Conservation (phyloP, 2,113 vertebrate genomes). For the Oreochromis niloticus region DNA sequence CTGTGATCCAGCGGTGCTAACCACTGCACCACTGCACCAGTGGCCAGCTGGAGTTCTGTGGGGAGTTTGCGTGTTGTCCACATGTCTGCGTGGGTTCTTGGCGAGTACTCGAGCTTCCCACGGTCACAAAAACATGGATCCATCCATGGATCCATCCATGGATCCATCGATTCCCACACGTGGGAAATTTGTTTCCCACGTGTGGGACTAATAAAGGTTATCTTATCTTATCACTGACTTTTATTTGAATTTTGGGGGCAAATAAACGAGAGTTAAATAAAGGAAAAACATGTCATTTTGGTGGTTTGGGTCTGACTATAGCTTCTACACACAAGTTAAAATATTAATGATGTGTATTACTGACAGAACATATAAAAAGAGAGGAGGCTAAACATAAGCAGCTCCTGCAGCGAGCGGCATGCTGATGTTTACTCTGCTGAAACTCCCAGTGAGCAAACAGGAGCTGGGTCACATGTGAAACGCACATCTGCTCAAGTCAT, state of each 20-base stretch:
- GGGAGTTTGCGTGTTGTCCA: not conserved
- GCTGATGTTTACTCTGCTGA: not conserved
- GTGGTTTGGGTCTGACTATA: not conserved
- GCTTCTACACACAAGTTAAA: not conserved
- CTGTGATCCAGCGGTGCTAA: not conserved
- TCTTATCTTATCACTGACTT: fast-evolving
- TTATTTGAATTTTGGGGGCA: not conserved
- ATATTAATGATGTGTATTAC: not conserved
- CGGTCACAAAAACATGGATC: fast-evolving
- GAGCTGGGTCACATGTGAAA: not conserved
- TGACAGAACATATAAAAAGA: not conserved
- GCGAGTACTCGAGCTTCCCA: fast-evolving
- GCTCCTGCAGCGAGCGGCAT: not conserved
- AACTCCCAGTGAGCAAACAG: not conserved
- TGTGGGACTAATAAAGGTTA: no score
- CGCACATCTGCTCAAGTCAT: not conserved
- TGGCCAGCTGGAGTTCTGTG: not conserved
- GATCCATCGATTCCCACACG: not conserved
- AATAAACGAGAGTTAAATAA: not conserved
- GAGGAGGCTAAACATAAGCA: not conserved
- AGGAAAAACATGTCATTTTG: fast-evolving
- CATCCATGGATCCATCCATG: not conserved
- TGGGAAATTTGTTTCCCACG: no score
- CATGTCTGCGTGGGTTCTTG: not conserved
- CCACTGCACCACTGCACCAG: fast-evolving